phyloP scores from a whole-genome alignment of 2,113 vertebrate genomes.

The Argyrosomus japonicus region DNA sequence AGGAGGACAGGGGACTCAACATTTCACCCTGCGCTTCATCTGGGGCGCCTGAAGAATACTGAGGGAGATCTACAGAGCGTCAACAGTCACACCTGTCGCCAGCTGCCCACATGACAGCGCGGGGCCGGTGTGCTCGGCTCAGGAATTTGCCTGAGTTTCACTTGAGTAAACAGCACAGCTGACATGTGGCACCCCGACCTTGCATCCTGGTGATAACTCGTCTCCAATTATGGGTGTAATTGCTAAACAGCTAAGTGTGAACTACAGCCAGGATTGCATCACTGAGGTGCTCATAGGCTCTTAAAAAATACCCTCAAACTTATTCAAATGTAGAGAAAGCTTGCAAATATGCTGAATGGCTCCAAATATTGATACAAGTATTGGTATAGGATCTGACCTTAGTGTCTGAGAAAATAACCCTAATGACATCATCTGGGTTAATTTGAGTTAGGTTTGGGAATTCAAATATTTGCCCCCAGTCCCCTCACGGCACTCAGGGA shows the following conservation, averaged over 20 bases:
- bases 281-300: not conserved
- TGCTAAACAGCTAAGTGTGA: constrained; percentile 60
- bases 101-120: constrained; percentile 32
- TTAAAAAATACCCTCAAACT: not conserved
- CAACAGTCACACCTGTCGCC: constrained; percentile 53
- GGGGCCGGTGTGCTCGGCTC: constrained; percentile 22
- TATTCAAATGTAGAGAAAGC: not conserved
- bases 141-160: constrained; percentile 66
- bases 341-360: not conserved
- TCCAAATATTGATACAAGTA: not conserved
- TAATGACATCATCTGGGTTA: not conserved
- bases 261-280: not conserved
- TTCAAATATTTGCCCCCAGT: not conserved
- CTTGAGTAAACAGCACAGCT: constrained; percentile 65
- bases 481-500: not conserved
- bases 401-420: not conserved
- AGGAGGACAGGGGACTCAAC: constrained; percentile 3
- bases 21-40: constrained; percentile 4
- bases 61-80: constrained; percentile 27
- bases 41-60: constrained; percentile 13
- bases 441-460: not conserved
- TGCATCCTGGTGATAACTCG: constrained; percentile 66
- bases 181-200: constrained; percentile 70
- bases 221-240: constrained; percentile 64
- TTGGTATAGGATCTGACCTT: not conserved